A percentile compares a stretch with the other conserved stretches of the same genome.
These are phyloP conservation scores for Mythimna pallens DNA, from an alignment of 2,888 invertebrate genomes.

Conservation along the genomic window DNA sequence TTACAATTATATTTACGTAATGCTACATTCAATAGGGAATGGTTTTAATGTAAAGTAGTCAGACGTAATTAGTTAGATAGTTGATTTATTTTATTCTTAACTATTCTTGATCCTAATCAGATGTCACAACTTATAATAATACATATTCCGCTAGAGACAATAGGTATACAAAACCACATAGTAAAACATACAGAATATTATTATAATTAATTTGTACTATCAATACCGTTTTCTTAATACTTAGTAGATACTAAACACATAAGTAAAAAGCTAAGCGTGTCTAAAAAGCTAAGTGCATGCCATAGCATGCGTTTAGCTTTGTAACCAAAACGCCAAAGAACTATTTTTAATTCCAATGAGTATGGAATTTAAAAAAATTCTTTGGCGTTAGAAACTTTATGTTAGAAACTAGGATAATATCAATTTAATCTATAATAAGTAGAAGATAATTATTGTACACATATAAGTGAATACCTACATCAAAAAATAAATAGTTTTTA, in stretches of 20 bases:
- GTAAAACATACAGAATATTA: neutral
- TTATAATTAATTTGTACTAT: conserved; percentile 10
- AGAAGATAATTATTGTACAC: neutral
- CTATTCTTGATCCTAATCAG: conserved; percentile 9
- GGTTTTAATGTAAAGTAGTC: neutral
- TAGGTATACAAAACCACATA: neutral
- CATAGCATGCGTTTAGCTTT: no score
- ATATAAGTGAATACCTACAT: no score
- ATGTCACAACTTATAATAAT: neutral
- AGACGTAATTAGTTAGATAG: neutral
- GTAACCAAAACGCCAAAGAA: no score
- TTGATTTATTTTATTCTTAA: conserved; percentile 17
- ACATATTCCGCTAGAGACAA: neutral
- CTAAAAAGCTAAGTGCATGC: no score
- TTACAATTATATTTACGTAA: conserved; percentile 22
- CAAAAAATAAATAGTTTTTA: no score
- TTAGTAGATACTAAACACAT: neutral
- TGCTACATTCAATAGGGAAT: neutral
- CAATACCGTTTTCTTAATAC: neutral
- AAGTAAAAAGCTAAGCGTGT: no score
- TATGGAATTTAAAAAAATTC: no score
- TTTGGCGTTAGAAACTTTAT: no score
- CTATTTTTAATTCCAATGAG: no score
- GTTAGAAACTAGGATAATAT: no score
- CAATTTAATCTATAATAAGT: neutral